Evolutionary conservation across 1,140 invertebrate species (phyloP), one percentile per base, ranked within the genome.

Genomic region (Ceratina calcarata): DNA sequence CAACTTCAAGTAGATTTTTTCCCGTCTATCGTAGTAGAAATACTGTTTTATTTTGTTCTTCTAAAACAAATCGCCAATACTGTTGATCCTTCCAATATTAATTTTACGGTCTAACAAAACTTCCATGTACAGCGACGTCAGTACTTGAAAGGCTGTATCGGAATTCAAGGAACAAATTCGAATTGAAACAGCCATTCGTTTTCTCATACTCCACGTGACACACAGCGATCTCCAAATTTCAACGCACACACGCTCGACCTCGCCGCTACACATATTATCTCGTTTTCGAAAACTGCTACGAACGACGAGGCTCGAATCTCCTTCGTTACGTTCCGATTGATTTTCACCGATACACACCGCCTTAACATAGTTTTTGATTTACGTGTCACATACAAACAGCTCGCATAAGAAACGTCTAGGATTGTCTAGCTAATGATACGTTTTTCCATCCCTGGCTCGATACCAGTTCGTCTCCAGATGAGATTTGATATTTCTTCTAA

Each of bases 381-480:
- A 73, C 27, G 58, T 81, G 27, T 45, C 45, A 84, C 66, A 82
- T 73, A 82, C 45, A 84, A 84, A 84, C 62, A 78, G 57, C 32
- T 84, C 65, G 68, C 65, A 69, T 67, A 78, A 69, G 67, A 84
- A 83, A 86, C 81, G 76, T 81, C 64, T 86, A 86, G 37, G 85
- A 86, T 86, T 86, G 85, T 86, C 85, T 86, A 82, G 80, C 77
- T 84, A 86, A 61, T 85, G 85, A 86, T 84, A 86, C 75, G 76
- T 84, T 76, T 45, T 81, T 69, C 67, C 64, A 72, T 81, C 55
- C 55, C 27, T 70, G 49, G 70, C n/a, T 67, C 55, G 37, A 51
- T 51, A n/a, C 32, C 18, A 37, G 10, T 45, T 66, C 22, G 65
- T 16, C 13, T 8, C 0, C n/a, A 32, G 13, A 64, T 53, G 16